Conservation (phyloP, 2,797 vertebrate species). For the Peromyscus eremicus region DNA sequence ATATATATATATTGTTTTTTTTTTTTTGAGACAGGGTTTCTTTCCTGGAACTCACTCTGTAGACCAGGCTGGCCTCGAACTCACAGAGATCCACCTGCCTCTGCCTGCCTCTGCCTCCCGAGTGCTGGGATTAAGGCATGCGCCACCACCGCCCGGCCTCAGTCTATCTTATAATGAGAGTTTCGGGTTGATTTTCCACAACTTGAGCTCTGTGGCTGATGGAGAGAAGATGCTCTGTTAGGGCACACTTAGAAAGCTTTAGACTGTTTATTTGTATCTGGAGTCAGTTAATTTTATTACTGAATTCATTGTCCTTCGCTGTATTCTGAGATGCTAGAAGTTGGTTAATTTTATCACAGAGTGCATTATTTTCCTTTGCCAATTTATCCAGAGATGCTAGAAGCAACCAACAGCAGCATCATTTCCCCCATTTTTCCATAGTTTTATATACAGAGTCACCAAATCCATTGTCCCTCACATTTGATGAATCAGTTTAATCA, state of each 20-base stretch:
- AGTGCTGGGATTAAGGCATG: too few relatives aligned
- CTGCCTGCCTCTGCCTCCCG: too few relatives aligned
- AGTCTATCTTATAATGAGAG: neutral
- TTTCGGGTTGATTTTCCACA: neutral
- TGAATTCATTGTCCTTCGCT: neutral
- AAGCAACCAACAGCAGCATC: neutral
- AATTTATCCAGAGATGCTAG: neutral
- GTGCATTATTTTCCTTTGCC: neutral
- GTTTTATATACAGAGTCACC: neutral
- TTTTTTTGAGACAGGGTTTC: too few relatives aligned
- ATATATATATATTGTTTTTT: too few relatives aligned
- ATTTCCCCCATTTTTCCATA: neutral
- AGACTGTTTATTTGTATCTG: neutral
- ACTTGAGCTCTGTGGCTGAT: neutral
- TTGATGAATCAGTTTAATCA: neutral
- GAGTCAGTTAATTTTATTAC: neutral
- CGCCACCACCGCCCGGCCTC: neutral
- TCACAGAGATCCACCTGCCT: too few relatives aligned
- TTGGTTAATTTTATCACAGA: neutral
- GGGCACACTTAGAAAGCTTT: neutral
- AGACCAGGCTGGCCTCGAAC: too few relatives aligned
- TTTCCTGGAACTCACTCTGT: too few relatives aligned
- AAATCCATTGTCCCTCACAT: neutral
- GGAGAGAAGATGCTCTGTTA: neutral
- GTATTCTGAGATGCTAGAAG: neutral